These are phyloP conservation scores for Heteromormyrus szaboi DNA, from an alignment of 2,797 vertebrate species.

Conservation along the genomic window DNA sequence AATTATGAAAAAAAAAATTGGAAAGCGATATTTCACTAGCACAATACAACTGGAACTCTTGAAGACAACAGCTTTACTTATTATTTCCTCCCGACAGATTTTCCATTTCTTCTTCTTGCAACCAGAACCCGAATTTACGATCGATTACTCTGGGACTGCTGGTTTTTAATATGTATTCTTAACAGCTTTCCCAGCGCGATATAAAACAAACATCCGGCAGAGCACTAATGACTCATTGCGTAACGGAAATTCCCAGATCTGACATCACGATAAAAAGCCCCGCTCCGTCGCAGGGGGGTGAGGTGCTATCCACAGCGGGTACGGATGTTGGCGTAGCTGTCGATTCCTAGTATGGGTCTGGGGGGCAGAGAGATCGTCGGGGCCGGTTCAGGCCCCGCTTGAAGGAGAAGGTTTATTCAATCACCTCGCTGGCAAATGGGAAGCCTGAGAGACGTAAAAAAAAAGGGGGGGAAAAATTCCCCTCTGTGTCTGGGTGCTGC, in stretches of 20 bases:
- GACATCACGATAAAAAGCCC: slow-evolving; percentile 27
- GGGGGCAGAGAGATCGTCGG: slow-evolving; percentile 8
- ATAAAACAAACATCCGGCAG: slow-evolving; percentile 40
- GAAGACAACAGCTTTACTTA: not conserved
- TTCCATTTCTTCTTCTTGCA: slow-evolving; percentile 14
- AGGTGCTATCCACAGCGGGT: not conserved
- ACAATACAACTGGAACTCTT: not conserved
- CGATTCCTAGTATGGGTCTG: slow-evolving; percentile 25
- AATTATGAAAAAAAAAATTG: not conserved
- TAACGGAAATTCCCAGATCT: slow-evolving; percentile 44
- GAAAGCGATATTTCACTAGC: not conserved
- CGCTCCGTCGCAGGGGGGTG: not conserved
- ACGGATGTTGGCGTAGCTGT: slow-evolving; percentile 1
- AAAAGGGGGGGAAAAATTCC: not conserved
- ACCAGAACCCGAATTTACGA: slow-evolving; percentile 25
- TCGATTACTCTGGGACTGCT: slow-evolving; percentile 6
- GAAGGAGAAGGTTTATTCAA: slow-evolving; percentile 33
- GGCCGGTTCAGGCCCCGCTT: slow-evolving; percentile 15
- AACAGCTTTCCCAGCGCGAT: slow-evolving; percentile 40
- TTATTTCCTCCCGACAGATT: not conserved
- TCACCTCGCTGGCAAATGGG: slow-evolving; percentile 21
- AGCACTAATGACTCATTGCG: slow-evolving; percentile 47
- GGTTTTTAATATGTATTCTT: slow-evolving; percentile 34
- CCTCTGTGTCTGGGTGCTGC: slow-evolving; percentile 23
- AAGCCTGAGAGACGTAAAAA: not conserved